These are phyloP conservation scores for Oxyruncus cristatus DNA, from an alignment of 2,113 vertebrate genomes.

Conservation along the genomic window DNA sequence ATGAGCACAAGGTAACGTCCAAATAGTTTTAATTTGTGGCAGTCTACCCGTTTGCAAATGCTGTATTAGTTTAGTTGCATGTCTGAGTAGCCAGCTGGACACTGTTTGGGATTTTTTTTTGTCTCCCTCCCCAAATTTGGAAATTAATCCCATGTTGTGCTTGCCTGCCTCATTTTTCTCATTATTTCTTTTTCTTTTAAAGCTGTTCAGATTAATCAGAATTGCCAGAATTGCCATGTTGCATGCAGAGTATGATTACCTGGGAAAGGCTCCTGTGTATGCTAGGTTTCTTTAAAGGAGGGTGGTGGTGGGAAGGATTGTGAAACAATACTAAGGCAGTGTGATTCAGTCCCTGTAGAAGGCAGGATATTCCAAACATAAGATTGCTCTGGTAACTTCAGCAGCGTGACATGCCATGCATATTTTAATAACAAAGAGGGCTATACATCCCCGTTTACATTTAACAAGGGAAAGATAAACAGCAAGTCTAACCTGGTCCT, in stretches of 20 bases:
- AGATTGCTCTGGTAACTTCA: conserved; percentile 27
- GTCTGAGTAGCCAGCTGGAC: not conserved
- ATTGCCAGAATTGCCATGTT: not conserved
- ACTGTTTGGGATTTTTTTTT: not conserved
- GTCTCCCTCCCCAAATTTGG: not conserved
- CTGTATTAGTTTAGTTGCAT: not conserved
- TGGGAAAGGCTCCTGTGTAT: not conserved
- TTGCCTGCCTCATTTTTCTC: not conserved
- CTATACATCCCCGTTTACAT: not conserved
- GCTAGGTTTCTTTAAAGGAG: not conserved
- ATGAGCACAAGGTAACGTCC: conserved; percentile 91
- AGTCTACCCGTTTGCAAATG: not conserved
- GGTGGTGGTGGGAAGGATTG: fast-evolving
- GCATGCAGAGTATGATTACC: not conserved
- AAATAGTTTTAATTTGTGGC: not conserved
- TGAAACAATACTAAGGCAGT: not conserved
- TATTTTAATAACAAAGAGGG: conserved; percentile 40
- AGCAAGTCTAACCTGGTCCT: not conserved
- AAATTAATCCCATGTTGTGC: not conserved
- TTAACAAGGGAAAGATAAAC: conserved; percentile 6
- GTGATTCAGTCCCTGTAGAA: not conserved
- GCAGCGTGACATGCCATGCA: not conserved
- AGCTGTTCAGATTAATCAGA: not conserved
- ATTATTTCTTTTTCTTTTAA: not conserved
- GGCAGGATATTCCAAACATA: conserved; percentile 14